Conservation (phyloP, 2,888 invertebrate species). For the Drosophila bunnanda region DNA sequence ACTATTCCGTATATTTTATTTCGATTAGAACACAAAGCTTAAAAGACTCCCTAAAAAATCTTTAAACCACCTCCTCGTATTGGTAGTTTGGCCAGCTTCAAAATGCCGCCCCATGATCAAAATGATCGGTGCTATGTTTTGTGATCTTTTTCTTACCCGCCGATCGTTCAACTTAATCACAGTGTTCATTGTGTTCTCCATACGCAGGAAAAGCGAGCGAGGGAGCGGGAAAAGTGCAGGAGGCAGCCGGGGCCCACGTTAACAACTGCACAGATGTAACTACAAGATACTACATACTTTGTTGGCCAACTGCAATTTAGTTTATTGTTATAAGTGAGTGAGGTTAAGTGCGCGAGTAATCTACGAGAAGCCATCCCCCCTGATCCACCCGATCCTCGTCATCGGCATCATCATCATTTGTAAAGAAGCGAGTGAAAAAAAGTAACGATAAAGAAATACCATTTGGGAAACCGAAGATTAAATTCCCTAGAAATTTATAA, state of each 20-base stretch:
- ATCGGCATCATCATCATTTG: conserved; percentile 80
- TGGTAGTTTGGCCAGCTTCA: conserved; percentile 31
- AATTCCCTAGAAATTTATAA: neutral
- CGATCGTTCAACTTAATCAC: conserved; percentile 78
- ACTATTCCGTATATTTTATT: neutral
- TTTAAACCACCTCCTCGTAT: conserved; percentile 13
- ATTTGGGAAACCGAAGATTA: neutral
- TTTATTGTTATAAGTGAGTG: conserved; percentile 83
- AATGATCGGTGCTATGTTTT: conserved; percentile 74
- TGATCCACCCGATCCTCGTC: conserved; percentile 27
- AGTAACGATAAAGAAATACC: neutral
- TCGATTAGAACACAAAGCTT: too few relatives aligned
- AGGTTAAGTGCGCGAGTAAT: conserved; percentile 77
- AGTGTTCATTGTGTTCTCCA: conserved; percentile 64
- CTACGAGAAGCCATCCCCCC: conserved; percentile 47
- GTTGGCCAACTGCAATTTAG: conserved; percentile 78
- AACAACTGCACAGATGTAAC: conserved; percentile 74
- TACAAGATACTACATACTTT: conserved; percentile 69
- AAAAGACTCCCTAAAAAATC: too few relatives aligned
- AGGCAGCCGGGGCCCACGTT: conserved; percentile 22
- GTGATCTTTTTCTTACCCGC: conserved; percentile 70
- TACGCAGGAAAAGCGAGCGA: conserved; percentile 9
- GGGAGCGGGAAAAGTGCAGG: neutral
- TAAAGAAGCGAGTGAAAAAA: conserved; percentile 48
- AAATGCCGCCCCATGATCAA: conserved; percentile 65